Evolutionary conservation across 2,113 vertebrate genomes (phyloP).

Genomic region (Cochlearius cochlearius): DNA sequence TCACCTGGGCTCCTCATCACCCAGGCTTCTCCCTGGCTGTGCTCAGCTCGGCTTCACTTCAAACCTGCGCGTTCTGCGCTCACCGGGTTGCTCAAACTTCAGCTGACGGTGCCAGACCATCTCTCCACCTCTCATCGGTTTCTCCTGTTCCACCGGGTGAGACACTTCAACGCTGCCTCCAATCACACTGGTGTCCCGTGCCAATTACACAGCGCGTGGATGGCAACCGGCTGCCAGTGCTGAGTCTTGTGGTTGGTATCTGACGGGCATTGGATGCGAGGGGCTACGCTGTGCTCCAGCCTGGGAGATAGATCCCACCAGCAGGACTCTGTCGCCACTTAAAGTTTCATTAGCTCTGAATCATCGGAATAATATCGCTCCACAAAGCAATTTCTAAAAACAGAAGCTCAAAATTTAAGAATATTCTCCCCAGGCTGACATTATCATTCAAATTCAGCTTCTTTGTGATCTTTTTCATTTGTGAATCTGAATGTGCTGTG

Average conservation of each 20-base stretch:
- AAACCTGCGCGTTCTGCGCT: background rate
- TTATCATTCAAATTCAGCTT: background rate
- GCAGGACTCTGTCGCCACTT: background rate
- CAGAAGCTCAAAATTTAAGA: slow-evolving; percentile 6
- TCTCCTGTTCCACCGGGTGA: background rate
- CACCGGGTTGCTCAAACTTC: background rate
- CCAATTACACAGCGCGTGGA: background rate
- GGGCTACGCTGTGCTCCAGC: background rate
- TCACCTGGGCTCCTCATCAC: background rate
- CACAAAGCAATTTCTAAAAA: slow-evolving; percentile 33
- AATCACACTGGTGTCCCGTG: background rate
- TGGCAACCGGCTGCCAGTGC: background rate
- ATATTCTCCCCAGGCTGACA: background rate
- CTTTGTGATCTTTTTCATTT: background rate
- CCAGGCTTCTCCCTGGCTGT: background rate
- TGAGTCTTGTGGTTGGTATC: background rate
- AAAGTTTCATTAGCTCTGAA: slow-evolving; percentile 5
- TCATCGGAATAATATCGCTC: background rate
- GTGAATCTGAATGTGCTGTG: background rate
- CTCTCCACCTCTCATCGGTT: background rate
- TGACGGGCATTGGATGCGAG: background rate
- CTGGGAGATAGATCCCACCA: background rate
- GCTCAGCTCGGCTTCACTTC: background rate
- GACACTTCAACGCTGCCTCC: background rate
- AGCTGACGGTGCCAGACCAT: background rate